Conservation (phyloP, 2,113 vertebrate species). For the Pituophis catenifer region DNA sequence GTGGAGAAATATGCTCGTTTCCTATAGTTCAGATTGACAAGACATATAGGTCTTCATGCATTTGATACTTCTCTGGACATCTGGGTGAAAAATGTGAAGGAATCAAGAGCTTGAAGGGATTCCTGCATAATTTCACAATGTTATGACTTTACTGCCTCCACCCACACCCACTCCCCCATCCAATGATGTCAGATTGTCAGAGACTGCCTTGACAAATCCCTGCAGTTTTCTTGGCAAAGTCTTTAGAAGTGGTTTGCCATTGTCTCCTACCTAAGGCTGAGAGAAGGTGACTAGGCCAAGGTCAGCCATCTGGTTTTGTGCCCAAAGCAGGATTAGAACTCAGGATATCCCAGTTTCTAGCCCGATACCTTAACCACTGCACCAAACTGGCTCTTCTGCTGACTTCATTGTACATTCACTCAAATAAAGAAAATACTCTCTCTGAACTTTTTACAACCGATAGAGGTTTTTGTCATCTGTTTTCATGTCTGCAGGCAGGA, state of each 20-base stretch:
- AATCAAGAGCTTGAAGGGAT: not conserved
- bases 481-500: not conserved
- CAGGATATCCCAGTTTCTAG: not conserved
- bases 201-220: not conserved
- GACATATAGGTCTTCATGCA: not conserved
- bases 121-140: not conserved
- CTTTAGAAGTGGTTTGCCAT: not conserved
- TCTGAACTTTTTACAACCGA: not conserved
- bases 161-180: not conserved
- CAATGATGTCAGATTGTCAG: not conserved
- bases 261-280: not conserved
- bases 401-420: not conserved
- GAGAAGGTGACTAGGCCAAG: not conserved
- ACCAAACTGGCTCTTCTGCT: not conserved
- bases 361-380: not conserved
- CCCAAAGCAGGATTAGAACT: not conserved
- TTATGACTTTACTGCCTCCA: not conserved
- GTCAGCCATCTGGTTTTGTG: not conserved
- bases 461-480: not conserved
- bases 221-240: not conserved
- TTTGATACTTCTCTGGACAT: not conserved
- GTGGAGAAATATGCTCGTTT: not conserved
- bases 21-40: not conserved
- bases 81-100: not conserved
- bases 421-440: not conserved